A percentile compares a stretch with the other conserved stretches of the same genome.
Conservation (phyloP, 2,113 vertebrate species). For the Formicarius rufipectus region DNA sequence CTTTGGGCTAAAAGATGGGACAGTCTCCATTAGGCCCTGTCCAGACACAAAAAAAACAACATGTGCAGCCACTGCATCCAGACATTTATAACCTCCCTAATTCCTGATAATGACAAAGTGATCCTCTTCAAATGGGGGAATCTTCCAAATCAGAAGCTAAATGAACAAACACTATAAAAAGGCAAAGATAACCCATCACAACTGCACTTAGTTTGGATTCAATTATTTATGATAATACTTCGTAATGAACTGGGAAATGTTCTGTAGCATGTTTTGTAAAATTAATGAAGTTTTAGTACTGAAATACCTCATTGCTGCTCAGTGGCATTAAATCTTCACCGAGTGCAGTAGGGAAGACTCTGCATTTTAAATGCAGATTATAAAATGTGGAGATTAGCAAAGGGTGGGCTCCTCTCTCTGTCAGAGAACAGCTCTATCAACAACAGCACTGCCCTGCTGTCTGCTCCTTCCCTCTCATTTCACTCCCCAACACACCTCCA, state of each 20-base stretch:
- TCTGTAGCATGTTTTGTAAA: slow-evolving; percentile 34
- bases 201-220: slow-evolving; percentile 45
- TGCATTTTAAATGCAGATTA: slow-evolving; percentile 39
- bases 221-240: slow-evolving; percentile 61
- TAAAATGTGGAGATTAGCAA: slow-evolving; percentile 26
- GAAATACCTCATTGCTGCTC: slow-evolving; percentile 2
- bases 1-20: background rate
- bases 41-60: background rate
- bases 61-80: background rate
- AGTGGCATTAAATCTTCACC: slow-evolving; percentile 37
- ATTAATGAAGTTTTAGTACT: slow-evolving; percentile 62
- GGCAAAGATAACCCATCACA: background rate
- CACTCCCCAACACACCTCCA: background rate
- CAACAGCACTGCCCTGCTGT: background rate
- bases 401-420: background rate
- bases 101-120: background rate
- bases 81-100: background rate
- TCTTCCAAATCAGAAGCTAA: slow-evolving; percentile 16
- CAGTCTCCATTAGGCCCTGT: background rate
- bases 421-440: slow-evolving; percentile 4
- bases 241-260: slow-evolving; percentile 50
- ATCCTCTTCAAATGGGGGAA: background rate
- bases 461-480: background rate
- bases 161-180: slow-evolving; percentile 11
- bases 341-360: background rate